A percentile compares a stretch with the other conserved stretches of the same genome.
Evolutionary conservation across 1,140 invertebrate genomes (phyloP).

Genomic region (Ylistrum balloti): DNA sequence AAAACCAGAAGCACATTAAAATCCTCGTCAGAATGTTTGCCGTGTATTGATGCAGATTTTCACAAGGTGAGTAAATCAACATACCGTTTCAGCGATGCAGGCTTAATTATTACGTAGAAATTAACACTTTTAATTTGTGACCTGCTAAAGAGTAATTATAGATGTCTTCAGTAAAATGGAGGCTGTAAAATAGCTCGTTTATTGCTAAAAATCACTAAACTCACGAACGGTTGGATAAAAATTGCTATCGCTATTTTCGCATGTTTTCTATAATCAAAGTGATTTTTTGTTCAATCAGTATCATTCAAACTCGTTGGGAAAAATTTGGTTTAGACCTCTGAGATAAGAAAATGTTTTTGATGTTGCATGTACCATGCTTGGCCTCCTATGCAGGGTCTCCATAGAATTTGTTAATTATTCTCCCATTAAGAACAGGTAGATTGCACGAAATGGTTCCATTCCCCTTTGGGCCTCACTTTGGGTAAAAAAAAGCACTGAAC

Average conservation of each 20-base stretch:
- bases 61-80: conserved; percentile 33
- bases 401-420: background rate
- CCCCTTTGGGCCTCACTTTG: background rate
- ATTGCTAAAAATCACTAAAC: background rate
- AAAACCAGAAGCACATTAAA: conserved; percentile 42
- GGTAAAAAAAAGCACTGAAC: background rate
- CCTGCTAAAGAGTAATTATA: conserved; percentile 18
- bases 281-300: background rate
- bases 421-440: background rate
- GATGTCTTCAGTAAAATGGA: background rate
- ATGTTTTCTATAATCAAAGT: background rate
- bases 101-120: conserved; percentile 1
- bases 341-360: conserved; percentile 21
- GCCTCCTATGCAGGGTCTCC: background rate
- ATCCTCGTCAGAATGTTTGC: conserved; percentile 7
- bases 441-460: background rate
- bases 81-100: conserved; percentile 31
- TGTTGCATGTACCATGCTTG: conserved; percentile 13
- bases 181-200: background rate
- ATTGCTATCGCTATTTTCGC: background rate
- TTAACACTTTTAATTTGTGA: conserved; percentile 28
- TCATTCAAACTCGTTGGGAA: background rate
- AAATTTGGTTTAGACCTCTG: background rate
- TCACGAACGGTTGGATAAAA: background rate
- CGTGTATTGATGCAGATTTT: conserved; percentile 28